Conservation (phyloP, 2,113 vertebrate species). For the Corydoras sp. region DNA sequence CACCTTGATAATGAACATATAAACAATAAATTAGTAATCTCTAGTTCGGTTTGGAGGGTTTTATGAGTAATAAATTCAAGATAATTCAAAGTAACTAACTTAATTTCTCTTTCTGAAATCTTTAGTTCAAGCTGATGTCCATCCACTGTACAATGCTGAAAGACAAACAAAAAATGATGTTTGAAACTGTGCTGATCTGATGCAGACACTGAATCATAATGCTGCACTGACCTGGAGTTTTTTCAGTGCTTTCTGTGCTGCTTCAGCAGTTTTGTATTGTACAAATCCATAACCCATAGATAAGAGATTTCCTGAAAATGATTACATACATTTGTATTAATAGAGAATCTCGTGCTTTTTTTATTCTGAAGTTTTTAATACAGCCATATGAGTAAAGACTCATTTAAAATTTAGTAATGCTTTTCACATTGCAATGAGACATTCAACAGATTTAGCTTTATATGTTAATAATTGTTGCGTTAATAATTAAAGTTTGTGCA, state of each 20-base stretch:
- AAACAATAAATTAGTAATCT: too few species aligned
- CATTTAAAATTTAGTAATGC: too few species aligned
- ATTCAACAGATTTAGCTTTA: too few species aligned
- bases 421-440: too few species aligned
- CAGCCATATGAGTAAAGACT: too few species aligned
- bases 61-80: neutral
- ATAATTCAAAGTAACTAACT: slow-evolving; percentile 61
- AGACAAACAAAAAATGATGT: neutral
- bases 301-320: slow-evolving; percentile 68
- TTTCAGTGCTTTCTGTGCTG: slow-evolving; percentile 85
- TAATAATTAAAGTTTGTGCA: too few species aligned
- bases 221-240: slow-evolving; percentile 76
- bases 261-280: slow-evolving; percentile 79
- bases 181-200: neutral
- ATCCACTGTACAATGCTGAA: slow-evolving; percentile 78
- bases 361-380: too few species aligned
- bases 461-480: too few species aligned
- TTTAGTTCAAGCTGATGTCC: slow-evolving; percentile 84
- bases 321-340: too few species aligned
- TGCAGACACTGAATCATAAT: neutral
- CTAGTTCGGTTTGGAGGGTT: too few species aligned
- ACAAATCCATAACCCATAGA: slow-evolving; percentile 97
- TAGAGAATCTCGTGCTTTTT: too few species aligned
- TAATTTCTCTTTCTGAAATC: slow-evolving; percentile 82
- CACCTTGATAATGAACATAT: neutral